Conservation (phyloP, 2,888 invertebrate genomes). For the Ectemnius lituratus region DNA sequence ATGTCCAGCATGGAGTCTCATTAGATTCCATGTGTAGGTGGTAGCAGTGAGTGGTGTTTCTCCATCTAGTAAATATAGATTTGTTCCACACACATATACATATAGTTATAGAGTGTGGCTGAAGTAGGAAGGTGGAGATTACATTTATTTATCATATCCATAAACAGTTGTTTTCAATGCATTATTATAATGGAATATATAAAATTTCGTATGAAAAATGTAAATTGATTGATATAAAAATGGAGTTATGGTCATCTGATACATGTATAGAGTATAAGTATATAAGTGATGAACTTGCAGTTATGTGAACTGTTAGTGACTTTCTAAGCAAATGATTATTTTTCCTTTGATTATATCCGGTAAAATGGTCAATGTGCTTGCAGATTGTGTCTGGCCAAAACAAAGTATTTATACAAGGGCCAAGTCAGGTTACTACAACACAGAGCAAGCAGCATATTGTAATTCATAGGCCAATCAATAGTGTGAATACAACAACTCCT, state of each 20-base stretch:
- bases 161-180: slow-evolving; percentile 7
- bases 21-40: slow-evolving; percentile 45
- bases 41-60: slow-evolving; percentile 46
- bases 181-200: not conserved
- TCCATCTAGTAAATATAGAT: slow-evolving; percentile 57
- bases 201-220: not conserved
- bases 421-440: slow-evolving; percentile 66
- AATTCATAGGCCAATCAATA: slow-evolving; percentile 70
- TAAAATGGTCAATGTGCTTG: slow-evolving; percentile 38
- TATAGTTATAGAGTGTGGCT: slow-evolving; percentile 21
- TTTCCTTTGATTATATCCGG: not conserved
- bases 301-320: not conserved
- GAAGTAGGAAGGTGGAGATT: slow-evolving; percentile 18
- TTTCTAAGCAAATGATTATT: not conserved
- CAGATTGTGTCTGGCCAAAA: slow-evolving; percentile 71
- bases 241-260: not conserved
- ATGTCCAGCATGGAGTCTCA: slow-evolving; percentile 29
- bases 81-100: slow-evolving; percentile 36
- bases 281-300: not conserved
- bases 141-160: slow-evolving; percentile 30
- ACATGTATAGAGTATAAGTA: not conserved
- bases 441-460: slow-evolving; percentile 73
- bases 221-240: slow-evolving; percentile 13
- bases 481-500: slow-evolving; percentile 55
- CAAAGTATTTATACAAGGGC: slow-evolving; percentile 73